Conservation (phyloP, 2,888 invertebrate genomes). For the Corbicula japonica region DNA sequence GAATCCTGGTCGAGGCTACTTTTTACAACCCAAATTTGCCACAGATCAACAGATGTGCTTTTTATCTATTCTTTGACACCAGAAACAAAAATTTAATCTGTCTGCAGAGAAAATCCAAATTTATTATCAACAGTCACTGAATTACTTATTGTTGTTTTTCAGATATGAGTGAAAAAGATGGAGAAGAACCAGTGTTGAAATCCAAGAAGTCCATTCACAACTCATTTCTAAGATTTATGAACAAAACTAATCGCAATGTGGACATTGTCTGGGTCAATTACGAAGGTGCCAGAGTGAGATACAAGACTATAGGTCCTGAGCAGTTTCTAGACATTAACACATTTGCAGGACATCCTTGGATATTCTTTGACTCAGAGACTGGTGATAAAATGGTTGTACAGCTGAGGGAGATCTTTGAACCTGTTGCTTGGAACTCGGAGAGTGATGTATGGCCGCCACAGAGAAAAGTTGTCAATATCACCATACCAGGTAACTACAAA, state of each 20-base stretch:
- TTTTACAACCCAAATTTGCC: too few relatives aligned
- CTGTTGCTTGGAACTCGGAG: slow-evolving; percentile 68
- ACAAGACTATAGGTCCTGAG: slow-evolving; percentile 89
- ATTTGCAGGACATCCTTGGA: slow-evolving; percentile 94
- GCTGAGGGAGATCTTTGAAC: slow-evolving; percentile 82
- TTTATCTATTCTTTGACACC: too few relatives aligned
- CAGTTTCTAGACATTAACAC: slow-evolving; percentile 91
- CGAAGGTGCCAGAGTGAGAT: slow-evolving; percentile 89
- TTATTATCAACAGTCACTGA: too few relatives aligned
- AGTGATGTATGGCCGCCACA: slow-evolving; percentile 69
- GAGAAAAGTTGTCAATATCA: slow-evolving; percentile 75
- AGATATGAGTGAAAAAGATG: not conserved
- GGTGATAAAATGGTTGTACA: slow-evolving; percentile 90
- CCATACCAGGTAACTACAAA: slow-evolving; percentile 78
- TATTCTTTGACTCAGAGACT: slow-evolving; percentile 91
- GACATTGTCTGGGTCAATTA: slow-evolving; percentile 93
- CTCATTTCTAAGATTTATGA: slow-evolving; percentile 89
- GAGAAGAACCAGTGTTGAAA: slow-evolving; percentile 44
- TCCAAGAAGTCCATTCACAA: slow-evolving; percentile 69
- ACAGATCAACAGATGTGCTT: too few relatives aligned
- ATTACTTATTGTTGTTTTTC: too few relatives aligned
- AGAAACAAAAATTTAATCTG: too few relatives aligned
- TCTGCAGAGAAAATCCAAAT: too few relatives aligned
- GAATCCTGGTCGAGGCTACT: too few relatives aligned
- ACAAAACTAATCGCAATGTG: slow-evolving; percentile 88